Evolutionary conservation across 2,888 invertebrate genomes (phyloP).

Genomic region (Eumerus sabulonum): DNA sequence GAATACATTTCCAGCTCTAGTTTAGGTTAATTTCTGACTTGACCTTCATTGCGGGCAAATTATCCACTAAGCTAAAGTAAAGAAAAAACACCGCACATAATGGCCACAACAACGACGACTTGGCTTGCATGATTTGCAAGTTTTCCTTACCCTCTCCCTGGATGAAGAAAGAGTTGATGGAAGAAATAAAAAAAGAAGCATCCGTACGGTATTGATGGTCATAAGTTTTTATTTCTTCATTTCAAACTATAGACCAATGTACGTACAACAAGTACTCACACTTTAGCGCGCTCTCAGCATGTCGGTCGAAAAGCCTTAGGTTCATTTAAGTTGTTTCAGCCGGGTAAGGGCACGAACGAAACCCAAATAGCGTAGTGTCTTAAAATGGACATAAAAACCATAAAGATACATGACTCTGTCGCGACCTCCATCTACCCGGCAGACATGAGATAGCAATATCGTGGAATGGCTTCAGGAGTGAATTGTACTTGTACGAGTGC

Average conservation of each 20-base stretch:
- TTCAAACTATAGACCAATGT: constrained; percentile 12
- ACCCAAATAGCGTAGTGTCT: constrained; percentile 32
- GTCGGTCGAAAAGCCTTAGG: constrained; percentile 33
- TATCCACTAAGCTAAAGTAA: constrained; percentile 25
- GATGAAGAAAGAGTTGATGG: too few relatives aligned
- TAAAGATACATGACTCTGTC: constrained; percentile 59
- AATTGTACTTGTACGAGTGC: background rate
- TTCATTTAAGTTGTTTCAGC: constrained; percentile 29
- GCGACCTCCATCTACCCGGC: constrained; percentile 41
- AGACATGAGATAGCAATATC: constrained; percentile 13
- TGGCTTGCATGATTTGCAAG: constrained; percentile 1
- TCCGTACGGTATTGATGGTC: constrained; percentile 29
- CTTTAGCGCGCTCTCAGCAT: background rate
- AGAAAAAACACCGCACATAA: constrained; percentile 31
- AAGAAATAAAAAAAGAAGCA: background rate
- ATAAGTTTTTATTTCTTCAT: constrained; percentile 67
- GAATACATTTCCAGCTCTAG: constrained; percentile 37
- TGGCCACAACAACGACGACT: constrained; percentile 30
- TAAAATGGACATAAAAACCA: constrained; percentile 65
- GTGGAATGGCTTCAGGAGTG: constrained; percentile 21
- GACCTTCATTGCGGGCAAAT: constrained; percentile 54
- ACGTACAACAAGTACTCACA: constrained; percentile 17
- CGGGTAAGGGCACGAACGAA: constrained; percentile 60
- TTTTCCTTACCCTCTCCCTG: constrained; percentile 1
- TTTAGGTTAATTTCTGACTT: constrained; percentile 48